Evolutionary conservation across 2,888 invertebrate genomes (phyloP), one percentile per base, ranked within the genome.

Genomic region (Mactromeris polynyma): DNA sequence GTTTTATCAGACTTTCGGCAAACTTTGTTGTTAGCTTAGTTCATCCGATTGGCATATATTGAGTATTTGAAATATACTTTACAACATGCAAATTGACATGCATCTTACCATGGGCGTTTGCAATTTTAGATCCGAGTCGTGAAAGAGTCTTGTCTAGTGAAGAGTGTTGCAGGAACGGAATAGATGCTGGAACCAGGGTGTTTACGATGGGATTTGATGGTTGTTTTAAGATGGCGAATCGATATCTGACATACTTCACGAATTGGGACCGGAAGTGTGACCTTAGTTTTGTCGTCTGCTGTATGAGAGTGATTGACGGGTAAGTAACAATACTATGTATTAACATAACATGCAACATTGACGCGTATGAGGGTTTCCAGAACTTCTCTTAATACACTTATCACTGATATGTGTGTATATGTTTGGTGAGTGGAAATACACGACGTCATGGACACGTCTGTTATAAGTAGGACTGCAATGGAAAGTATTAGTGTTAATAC

Each of bases 251-350:
- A 0, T 31, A 73, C 17, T 89, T 88, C 58, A 81, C 38, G 7
- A 81, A 83, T n/a, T 90, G 90, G 92, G 81, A 38, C 31, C 40
- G 80, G 14, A 46, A 33, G 6, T 92, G 92, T 86, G 90, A 92
- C 81, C 78, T 89, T 19, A 46, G 73, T 73, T 92, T 92, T 54
- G 88, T 90, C 1, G 69, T 92, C 9, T 92, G 90, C 46, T 92
- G 92, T 46, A 89, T 89, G 89, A 36, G 87, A 42, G 90, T 90
- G 21, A 77, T 90, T 11, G 92, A 90, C 79, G 85, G 83, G 92
- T 92, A 83, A 2, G 83, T 73, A 73, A 33, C 17, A 73, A 26
- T 58, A 4, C 26, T 36, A 31, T 69, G n/a, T 69, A 31, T 58
- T n/a, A n/a, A n/a, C n/a, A n/a, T n/a, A n/a, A n/a, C n/a, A n/a